Conservation (phyloP, 2,113 vertebrate genomes). For the Athene cunicularia region DNA sequence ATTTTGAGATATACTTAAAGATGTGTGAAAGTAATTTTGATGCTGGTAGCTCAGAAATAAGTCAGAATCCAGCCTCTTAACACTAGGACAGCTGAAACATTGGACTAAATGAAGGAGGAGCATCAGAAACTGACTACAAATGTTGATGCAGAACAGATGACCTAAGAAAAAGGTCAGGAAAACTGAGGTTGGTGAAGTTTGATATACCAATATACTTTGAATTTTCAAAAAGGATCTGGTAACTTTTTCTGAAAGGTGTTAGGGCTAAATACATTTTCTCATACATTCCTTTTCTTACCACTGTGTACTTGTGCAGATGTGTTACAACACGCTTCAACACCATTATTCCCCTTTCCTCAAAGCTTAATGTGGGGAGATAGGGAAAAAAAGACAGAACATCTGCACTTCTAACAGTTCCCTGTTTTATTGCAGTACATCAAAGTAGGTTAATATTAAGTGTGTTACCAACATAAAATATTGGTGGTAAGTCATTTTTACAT, state of each 20-base stretch:
- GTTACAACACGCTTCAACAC: background rate
- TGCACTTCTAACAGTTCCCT: conserved; percentile 86
- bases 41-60: background rate
- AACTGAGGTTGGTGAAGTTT: background rate
- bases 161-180: background rate
- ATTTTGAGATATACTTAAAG: background rate
- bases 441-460: conserved; percentile 94
- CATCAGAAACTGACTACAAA: background rate
- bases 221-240: background rate
- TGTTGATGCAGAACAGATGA: background rate
- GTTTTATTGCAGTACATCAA: conserved; percentile 99
- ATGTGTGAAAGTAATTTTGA: accelerated
- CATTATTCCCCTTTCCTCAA: background rate
- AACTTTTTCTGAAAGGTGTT: background rate
- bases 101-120: background rate
- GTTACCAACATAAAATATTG: conserved; percentile 87
- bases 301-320: background rate
- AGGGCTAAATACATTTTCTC: accelerated
- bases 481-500: conserved; percentile 85
- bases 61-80: background rate
- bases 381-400: conserved; percentile 46
- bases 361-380: background rate
- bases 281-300: background rate
- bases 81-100: background rate
- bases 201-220: background rate